phyloP scores from a whole-genome alignment of 1,140 invertebrate species.

The Riptortus pedestris region DNA sequence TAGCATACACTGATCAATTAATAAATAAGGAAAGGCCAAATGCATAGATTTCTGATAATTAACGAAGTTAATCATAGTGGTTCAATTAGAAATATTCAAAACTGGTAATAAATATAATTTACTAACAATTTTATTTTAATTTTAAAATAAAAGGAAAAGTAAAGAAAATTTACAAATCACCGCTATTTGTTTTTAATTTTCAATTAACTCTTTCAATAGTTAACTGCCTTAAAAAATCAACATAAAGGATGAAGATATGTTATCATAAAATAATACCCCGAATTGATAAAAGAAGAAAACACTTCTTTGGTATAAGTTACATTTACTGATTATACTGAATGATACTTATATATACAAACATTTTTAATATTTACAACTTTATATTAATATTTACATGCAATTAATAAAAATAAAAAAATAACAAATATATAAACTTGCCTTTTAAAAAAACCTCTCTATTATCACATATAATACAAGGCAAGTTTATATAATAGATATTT shows the following conservation, averaged over 20 bases:
- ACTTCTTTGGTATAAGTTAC: slow-evolving; percentile 16
- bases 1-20: no score
- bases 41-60: no score
- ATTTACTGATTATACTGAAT: not conserved
- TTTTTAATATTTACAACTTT: not conserved
- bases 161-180: no score
- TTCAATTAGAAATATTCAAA: no score
- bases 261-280: not conserved
- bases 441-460: not conserved
- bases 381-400: not conserved
- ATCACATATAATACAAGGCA: slow-evolving; percentile 15
- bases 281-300: not conserved
- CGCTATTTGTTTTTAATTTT: no score
- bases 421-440: slow-evolving; percentile 14
- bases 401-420: slow-evolving; percentile 4
- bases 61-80: no score
- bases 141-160: no score
- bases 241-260: not conserved
- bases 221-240: not conserved
- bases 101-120: no score
- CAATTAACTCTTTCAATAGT: no score
- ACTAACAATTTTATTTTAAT: no score
- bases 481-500: slow-evolving; percentile 3
- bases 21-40: no score
- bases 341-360: not conserved